These are phyloP conservation scores for Rhinichthys osculus DNA, from an alignment of 2,797 vertebrate species.

Conservation along the genomic window DNA sequence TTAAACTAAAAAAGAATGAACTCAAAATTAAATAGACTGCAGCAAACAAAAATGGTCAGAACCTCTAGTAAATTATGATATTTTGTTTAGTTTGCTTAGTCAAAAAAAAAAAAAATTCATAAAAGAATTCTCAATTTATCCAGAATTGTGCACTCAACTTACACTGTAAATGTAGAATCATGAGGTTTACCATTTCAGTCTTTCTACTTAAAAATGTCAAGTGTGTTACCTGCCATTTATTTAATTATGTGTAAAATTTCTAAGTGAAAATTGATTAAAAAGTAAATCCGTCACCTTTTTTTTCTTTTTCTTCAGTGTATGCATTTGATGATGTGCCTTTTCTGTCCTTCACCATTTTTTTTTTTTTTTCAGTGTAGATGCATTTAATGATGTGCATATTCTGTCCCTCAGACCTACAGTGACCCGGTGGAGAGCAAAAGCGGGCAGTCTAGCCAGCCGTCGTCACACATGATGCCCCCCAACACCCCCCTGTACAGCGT, in stretches of 20 bases:
- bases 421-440: slow-evolving; percentile 93
- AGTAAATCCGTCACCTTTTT: neutral
- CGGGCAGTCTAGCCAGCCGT: slow-evolving; percentile 85
- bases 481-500: slow-evolving; percentile 94
- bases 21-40: neutral
- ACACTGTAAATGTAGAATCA: neutral
- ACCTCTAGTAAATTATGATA: neutral
- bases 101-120: neutral
- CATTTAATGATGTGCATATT: neutral
- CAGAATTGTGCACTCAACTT: neutral
- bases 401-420: slow-evolving; percentile 85
- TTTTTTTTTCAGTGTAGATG: no score
- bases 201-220: neutral
- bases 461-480: slow-evolving; percentile 90
- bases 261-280: neutral
- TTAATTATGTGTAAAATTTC: neutral
- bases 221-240: neutral
- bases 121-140: neutral
- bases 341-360: no score
- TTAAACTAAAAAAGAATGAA: neutral
- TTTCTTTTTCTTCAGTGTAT: no score
- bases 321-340: no score
- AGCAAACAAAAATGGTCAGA: neutral
- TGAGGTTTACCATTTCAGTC: neutral
- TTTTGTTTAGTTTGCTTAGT: neutral